Percentiles rank a stretch among this genome's conserved stretches.
Evolutionary conservation across 2,113 vertebrate species (phyloP).

Genomic region (Anthoscopus minutus): DNA sequence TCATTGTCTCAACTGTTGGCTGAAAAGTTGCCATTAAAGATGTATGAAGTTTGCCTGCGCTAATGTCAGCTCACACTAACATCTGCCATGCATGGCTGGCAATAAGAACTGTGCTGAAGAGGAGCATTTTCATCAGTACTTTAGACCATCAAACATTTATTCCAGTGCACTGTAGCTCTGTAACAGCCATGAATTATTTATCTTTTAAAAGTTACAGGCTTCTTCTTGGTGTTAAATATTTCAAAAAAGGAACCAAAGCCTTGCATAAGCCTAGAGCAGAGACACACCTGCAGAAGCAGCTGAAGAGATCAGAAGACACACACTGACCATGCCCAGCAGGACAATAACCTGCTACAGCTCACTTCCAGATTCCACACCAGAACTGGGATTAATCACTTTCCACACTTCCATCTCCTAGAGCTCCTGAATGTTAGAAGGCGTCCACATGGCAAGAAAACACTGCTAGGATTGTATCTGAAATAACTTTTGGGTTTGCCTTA

Average conservation of each 20-base stretch:
- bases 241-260: neutral
- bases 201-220: neutral
- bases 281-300: neutral
- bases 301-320: neutral
- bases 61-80: neutral
- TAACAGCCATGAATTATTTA: neutral
- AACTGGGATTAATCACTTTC: neutral
- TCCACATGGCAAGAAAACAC: neutral
- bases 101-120: neutral
- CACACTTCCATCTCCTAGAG: neutral
- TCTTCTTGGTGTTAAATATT: neutral
- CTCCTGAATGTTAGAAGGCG: neutral
- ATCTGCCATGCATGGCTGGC: neutral
- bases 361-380: neutral
- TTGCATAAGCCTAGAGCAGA: neutral
- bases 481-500: constrained; percentile 65
- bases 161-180: neutral
- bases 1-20: neutral
- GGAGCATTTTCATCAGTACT: neutral
- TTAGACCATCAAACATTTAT: constrained; percentile 22
- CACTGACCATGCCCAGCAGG: neutral
- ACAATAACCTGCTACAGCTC: neutral
- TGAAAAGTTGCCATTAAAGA: neutral
- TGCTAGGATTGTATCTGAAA: neutral
- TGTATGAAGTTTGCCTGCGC: neutral